Evolutionary conservation across 2,888 invertebrate species (phyloP).

Genomic region (Tipula lateralis): DNA sequence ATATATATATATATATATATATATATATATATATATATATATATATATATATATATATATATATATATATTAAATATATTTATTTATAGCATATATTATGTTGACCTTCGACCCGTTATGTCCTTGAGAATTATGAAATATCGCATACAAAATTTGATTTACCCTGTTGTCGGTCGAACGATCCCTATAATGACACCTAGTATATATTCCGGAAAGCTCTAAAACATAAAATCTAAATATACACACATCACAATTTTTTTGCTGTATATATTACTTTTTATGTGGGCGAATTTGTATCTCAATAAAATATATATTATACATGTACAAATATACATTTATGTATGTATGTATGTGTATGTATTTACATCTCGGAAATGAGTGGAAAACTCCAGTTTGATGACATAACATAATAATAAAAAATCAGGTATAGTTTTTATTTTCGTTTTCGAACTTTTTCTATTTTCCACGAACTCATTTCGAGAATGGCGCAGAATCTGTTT

Average conservation of each 20-base stretch:
- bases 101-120: background rate
- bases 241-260: background rate
- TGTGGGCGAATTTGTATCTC: constrained; percentile 19
- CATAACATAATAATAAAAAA: constrained; percentile 4
- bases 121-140: background rate
- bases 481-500: background rate
- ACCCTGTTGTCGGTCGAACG: background rate
- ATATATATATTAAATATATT: too few relatives aligned
- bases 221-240: background rate
- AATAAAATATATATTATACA: background rate
- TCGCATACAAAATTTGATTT: background rate
- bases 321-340: background rate
- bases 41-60: too few relatives aligned
- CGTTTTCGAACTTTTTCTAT: background rate
- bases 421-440: background rate
- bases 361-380: background rate
- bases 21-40: too few relatives aligned
- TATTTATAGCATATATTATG: too few relatives aligned
- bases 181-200: background rate
- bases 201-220: background rate
- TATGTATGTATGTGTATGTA: too few relatives aligned
- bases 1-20: too few relatives aligned
- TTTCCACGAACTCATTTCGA: background rate
- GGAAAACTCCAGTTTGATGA: background rate
- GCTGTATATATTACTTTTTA: background rate